Conservation (phyloP, 37 sponge, comb jelly and placozoan genomes). For the Petrosia ficiformis region DNA sequence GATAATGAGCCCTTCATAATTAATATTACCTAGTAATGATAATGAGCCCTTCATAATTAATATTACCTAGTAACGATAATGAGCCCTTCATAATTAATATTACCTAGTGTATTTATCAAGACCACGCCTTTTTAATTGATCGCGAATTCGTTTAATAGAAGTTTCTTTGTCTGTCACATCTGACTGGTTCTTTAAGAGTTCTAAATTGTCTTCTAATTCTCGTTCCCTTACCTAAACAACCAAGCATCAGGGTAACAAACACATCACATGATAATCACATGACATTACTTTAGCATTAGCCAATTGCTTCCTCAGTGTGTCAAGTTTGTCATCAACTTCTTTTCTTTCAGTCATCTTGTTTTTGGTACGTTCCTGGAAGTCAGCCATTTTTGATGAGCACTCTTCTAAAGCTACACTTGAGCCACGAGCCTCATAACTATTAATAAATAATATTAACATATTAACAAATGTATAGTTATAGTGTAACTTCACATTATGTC, state of each 20-base stretch:
- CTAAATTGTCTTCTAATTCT: conserved; percentile 58
- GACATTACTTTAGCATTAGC: conserved; percentile 54
- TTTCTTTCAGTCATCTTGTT: conserved; percentile 26
- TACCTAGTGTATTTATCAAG: conserved; percentile 55
- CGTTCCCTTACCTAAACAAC: conserved; percentile 42
- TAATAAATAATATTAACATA: too few relatives aligned
- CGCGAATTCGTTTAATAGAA: conserved; percentile 22
- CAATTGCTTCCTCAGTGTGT: conserved; percentile 36
- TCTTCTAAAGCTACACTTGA: conserved; percentile 5
- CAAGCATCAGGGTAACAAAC: too few relatives aligned
- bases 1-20: too few relatives aligned
- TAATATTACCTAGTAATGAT: conserved; percentile 38
- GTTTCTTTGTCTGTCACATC: conserved; percentile 34
- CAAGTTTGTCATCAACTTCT: conserved; percentile 41
- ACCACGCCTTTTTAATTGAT: conserved; percentile 27
- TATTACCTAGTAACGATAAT: conserved; percentile 50
- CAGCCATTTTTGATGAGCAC: conserved; percentile 18
- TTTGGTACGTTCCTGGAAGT: neutral
- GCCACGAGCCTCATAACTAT: conserved; percentile 3
- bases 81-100: conserved; percentile 19
- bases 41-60: conserved; percentile 39
- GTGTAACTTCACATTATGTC: too few relatives aligned
- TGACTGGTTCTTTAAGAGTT: conserved; percentile 15
- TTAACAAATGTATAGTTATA: too few relatives aligned
- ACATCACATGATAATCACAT: neutral